Evolutionary conservation across 1,140 invertebrate genomes (phyloP).

Genomic region (Bombus picipes): DNA sequence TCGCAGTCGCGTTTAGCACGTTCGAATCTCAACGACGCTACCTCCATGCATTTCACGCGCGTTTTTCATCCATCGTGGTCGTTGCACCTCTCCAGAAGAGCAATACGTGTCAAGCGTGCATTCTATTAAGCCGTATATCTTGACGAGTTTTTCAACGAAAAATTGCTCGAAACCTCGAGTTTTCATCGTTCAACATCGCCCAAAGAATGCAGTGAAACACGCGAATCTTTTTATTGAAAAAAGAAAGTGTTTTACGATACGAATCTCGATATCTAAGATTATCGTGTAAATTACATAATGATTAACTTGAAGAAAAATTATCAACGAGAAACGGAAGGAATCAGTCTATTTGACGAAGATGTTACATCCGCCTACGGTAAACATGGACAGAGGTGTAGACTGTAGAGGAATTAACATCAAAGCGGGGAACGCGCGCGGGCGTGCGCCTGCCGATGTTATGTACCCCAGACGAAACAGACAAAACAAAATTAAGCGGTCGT

Average conservation of each 20-base stretch:
- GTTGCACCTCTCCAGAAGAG: neutral
- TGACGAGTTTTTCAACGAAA: neutral
- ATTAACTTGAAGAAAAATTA: neutral
- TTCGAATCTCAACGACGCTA: constrained; percentile 21
- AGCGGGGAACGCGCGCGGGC: neutral
- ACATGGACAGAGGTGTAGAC: neutral
- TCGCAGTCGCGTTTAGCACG: constrained; percentile 10
- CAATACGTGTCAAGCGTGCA: constrained; percentile 11
- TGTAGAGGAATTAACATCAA: neutral
- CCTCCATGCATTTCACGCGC: constrained; percentile 6
- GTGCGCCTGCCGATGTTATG: neutral
- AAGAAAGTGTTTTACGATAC: too few species aligned
- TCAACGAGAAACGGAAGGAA: neutral
- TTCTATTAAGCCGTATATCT: neutral
- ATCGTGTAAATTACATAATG: neutral
- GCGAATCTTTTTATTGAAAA: too few species aligned
- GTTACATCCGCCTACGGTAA: constrained; percentile 18
- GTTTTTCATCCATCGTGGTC: constrained; percentile 4
- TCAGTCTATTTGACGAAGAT: neutral
- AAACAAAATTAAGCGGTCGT: constrained; percentile 54
- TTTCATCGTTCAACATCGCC: too few species aligned
- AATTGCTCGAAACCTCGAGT: neutral
- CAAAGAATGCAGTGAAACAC: neutral
- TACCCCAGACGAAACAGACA: constrained; percentile 22
- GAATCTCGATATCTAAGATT: too few species aligned